Evolutionary conservation across 1,140 invertebrate genomes (phyloP).

Genomic region (Eueides isabella): DNA sequence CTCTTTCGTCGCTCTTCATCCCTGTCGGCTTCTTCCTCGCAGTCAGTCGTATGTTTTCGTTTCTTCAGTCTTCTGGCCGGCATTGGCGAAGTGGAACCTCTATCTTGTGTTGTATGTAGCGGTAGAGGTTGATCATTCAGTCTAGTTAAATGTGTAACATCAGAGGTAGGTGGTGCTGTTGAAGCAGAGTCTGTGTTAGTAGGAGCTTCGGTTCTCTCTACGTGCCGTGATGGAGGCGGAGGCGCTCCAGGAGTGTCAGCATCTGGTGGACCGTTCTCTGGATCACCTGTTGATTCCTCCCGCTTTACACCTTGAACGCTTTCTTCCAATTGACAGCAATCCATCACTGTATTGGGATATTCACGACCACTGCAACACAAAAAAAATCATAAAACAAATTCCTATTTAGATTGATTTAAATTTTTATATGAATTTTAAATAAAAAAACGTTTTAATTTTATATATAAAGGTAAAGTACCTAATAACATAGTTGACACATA

Average conservation of each 20-base stretch:
- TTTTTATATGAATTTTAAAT: neutral
- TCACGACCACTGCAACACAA: constrained; percentile 90
- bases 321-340: constrained; percentile 94
- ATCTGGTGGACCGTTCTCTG: constrained; percentile 93
- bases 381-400: constrained; percentile 83
- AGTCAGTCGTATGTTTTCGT: constrained; percentile 74
- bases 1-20: constrained; percentile 83
- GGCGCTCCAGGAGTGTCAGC: constrained; percentile 85
- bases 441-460: no score
- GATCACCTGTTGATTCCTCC: constrained; percentile 91
- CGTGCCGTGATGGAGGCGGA: constrained; percentile 67
- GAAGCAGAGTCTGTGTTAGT: constrained; percentile 63
- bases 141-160: constrained; percentile 74
- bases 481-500: constrained; percentile 97
- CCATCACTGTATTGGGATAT: constrained; percentile 95
- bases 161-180: constrained; percentile 66
- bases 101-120: constrained; percentile 69
- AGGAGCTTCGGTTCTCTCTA: constrained; percentile 69
- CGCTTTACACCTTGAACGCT: constrained; percentile 89
- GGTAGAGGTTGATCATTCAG: constrained; percentile 76
- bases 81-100: constrained; percentile 68
- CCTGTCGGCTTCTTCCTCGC: constrained; percentile 71
- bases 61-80: constrained; percentile 78
- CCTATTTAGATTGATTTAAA: neutral
- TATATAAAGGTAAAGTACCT: constrained; percentile 83